Evolutionary conservation across 1,140 invertebrate genomes (phyloP), one percentile per base, ranked within the genome.

Genomic region (Venturia canescens): DNA sequence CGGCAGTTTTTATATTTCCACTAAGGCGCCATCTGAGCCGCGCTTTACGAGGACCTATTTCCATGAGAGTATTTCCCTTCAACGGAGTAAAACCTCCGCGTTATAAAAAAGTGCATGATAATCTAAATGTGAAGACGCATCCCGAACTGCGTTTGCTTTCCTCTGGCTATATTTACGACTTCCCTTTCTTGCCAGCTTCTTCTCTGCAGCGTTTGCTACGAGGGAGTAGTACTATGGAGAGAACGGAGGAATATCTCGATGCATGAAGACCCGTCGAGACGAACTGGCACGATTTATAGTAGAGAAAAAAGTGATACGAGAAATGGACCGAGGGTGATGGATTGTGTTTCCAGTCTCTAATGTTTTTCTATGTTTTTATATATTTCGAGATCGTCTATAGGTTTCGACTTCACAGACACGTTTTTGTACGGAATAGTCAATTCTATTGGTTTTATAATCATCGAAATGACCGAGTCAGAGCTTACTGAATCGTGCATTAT

Each of bases 21-120:
- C 3, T 1, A 63, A 63, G 23, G 21, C n/a, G n/a, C 21, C 21
- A 26, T 23, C 60, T 23, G 0, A 6, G n/a, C 23, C 27, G 4
- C 4, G 3, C 11, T 27, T 26, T 27, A 9, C 23, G 60, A 13
- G 27, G 21, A 53, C 16, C 15, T 38, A 18, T 44, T 53, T 29
- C 71, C 23, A 18, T 13, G n/a, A 1, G 18, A 15, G n/a, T 27
- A 63, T 27, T 76, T n/a, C 44, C 15, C 38, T 11, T 44, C 29
- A 18, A 3, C 21, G 74, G 11, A 21, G 70, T 57, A 29, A 29
- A 76, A 76, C 60, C 60, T 60, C 53, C 44, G 63, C 29, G 74
- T 76, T 53, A 63, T 76, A 76, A 76, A 76, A 76, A 63, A 63
- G 53, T 76, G 16, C 74, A 76, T 76, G 53, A 76, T 60, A 76